Evolutionary conservation across 2,888 invertebrate species (phyloP).

Genomic region (Parelbella ahira): DNA sequence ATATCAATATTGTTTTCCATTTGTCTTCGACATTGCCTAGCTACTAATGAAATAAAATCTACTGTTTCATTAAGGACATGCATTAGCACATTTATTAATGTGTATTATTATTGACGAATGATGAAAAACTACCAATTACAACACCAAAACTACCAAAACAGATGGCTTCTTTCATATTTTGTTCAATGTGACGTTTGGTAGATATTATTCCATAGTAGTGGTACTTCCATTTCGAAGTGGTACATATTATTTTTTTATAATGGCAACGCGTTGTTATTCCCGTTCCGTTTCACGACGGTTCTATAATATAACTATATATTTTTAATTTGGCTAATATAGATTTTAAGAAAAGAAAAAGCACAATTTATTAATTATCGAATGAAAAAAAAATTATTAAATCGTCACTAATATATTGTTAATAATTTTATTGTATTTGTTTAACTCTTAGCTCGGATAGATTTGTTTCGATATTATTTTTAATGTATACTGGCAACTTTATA

Average conservation of each 20-base stretch:
- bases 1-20: conserved; percentile 56
- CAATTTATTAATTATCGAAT: conserved; percentile 65
- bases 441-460: conserved; percentile 51
- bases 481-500: conserved; percentile 56
- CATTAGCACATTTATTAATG: no score
- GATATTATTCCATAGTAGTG: conserved; percentile 13
- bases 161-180: background rate
- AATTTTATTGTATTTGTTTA: conserved; percentile 71
- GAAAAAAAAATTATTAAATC: conserved; percentile 46
- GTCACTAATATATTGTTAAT: conserved; percentile 78
- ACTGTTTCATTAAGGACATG: no score
- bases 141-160: no score
- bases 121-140: no score
- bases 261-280: conserved; percentile 46
- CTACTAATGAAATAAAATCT: conserved; percentile 14
- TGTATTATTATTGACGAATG: no score
- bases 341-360: conserved; percentile 68
- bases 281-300: conserved; percentile 35
- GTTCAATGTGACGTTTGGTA: background rate
- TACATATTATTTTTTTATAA: conserved; percentile 34
- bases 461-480: conserved; percentile 56
- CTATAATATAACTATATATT: conserved; percentile 40
- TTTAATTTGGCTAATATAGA: conserved; percentile 72
- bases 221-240: conserved; percentile 18
- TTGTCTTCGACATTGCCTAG: conserved; percentile 21